phyloP scores from a whole-genome alignment of 92 coral and sea anemone genomes.

The Micromussa lordhowensis region DNA sequence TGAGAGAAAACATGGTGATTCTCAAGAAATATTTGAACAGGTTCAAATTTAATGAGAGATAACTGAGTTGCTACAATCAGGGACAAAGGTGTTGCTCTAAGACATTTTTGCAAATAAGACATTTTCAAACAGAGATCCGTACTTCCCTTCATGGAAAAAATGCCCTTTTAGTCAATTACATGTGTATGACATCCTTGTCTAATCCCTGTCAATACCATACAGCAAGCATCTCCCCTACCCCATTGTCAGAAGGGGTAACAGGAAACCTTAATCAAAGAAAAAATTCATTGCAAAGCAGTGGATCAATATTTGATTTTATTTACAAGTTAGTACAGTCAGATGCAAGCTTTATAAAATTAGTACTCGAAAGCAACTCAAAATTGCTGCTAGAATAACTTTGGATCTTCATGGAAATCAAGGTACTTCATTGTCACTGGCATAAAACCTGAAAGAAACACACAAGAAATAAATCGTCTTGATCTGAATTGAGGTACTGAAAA shows the following conservation, averaged over 20 bases:
- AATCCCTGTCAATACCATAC: no score
- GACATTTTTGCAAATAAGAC: no score
- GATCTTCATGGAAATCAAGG: conserved; percentile 87
- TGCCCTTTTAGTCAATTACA: no score
- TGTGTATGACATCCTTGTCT: no score
- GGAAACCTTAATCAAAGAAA: background rate
- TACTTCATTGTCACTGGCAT: conserved; percentile 99
- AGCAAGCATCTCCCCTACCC: background rate
- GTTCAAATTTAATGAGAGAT: no score
- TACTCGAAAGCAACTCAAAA: background rate
- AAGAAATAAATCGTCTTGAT: background rate
- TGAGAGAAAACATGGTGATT: no score
- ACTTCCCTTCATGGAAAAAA: no score
- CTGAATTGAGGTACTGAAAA: background rate
- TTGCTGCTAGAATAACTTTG: conserved; percentile 76
- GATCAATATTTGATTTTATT: background rate
- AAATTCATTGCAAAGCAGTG: background rate
- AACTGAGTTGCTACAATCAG: no score
- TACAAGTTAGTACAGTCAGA: background rate
- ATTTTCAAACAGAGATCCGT: no score
- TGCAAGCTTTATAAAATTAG: background rate
- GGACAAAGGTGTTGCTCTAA: no score
- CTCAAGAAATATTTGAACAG: no score
- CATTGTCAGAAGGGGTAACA: background rate
- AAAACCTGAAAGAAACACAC: conserved; percentile 72